Conservation (phyloP, 2,797 vertebrate species). For the Threskiornis aethiopicus region DNA sequence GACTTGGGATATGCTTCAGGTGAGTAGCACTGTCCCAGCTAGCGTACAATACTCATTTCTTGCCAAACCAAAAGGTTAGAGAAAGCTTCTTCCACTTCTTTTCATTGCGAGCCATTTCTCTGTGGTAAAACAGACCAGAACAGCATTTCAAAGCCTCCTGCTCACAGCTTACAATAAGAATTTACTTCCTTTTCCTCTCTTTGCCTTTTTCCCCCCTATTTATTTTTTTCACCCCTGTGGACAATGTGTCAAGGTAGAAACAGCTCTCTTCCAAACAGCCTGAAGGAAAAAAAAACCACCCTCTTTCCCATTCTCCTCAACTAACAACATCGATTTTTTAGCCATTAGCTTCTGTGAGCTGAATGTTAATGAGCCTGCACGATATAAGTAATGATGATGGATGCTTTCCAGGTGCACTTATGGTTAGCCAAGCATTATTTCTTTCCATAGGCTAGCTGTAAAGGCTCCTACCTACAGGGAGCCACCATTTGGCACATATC, state of each 20-base stretch:
- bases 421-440: background rate
- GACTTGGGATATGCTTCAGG: background rate
- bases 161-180: background rate
- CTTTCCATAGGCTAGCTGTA: background rate
- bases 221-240: background rate
- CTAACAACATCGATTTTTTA: background rate
- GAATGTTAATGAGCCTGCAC: slow-evolving; percentile 8
- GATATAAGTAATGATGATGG: background rate
- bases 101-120: background rate
- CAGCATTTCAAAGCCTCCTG: background rate
- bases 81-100: background rate
- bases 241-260: background rate
- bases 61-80: background rate
- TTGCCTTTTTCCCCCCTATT: background rate
- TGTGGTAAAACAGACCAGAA: background rate
- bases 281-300: background rate
- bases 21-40: background rate
- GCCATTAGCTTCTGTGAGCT: slow-evolving; percentile 15
- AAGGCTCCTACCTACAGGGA: background rate
- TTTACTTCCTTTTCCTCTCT: background rate
- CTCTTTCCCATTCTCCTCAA: background rate
- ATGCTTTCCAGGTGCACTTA: slow-evolving; percentile 1
- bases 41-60: background rate
- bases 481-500: background rate
- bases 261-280: background rate